These are phyloP conservation scores for Palythoa grandiflora DNA, from an alignment of 92 coral and sea anemone species.

Conservation along the genomic window DNA sequence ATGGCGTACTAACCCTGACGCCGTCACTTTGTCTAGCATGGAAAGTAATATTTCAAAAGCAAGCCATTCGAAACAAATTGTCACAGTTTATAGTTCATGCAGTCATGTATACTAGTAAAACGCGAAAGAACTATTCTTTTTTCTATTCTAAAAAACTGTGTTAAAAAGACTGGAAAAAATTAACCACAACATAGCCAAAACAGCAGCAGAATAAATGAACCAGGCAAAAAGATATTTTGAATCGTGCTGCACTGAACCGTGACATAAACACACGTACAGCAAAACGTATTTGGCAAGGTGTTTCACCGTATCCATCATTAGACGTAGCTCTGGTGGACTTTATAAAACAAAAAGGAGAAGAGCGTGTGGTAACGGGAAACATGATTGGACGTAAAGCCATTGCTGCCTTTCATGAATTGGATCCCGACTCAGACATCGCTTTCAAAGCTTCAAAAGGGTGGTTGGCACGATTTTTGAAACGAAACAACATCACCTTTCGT, in stretches of 20 bases:
- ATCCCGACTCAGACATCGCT: slow-evolving; percentile 3
- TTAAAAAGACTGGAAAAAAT: slow-evolving; percentile 56
- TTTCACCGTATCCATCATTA: slow-evolving; percentile 19
- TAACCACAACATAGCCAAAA: slow-evolving; percentile 56
- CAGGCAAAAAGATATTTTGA: slow-evolving; percentile 40
- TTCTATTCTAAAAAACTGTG: slow-evolving; percentile 51
- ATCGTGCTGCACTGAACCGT: slow-evolving; percentile 57
- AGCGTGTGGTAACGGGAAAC: slow-evolving; percentile 53
- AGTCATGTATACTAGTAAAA: too few species aligned
- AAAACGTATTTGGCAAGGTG: slow-evolving; percentile 49
- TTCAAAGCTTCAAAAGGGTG: not conserved
- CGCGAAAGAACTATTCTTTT: too few species aligned
- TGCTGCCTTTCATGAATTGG: slow-evolving; percentile 50
- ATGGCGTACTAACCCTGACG: too few species aligned
- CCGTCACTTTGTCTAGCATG: too few species aligned
- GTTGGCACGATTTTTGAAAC: not conserved
- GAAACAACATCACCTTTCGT: not conserved
- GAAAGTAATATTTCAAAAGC: too few species aligned
- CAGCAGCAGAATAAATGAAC: slow-evolving; percentile 53
- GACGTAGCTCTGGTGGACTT: slow-evolving; percentile 44
- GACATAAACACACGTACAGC: slow-evolving; percentile 47
- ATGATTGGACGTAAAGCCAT: slow-evolving; percentile 48
- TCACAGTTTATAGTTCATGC: too few species aligned
- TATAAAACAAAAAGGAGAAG: slow-evolving; percentile 55
- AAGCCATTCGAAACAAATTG: too few species aligned